Percentiles rank a stretch among this genome's conserved stretches.
phyloP scores from a whole-genome alignment of 2,113 vertebrate genomes.

The Calidris pygmaea region DNA sequence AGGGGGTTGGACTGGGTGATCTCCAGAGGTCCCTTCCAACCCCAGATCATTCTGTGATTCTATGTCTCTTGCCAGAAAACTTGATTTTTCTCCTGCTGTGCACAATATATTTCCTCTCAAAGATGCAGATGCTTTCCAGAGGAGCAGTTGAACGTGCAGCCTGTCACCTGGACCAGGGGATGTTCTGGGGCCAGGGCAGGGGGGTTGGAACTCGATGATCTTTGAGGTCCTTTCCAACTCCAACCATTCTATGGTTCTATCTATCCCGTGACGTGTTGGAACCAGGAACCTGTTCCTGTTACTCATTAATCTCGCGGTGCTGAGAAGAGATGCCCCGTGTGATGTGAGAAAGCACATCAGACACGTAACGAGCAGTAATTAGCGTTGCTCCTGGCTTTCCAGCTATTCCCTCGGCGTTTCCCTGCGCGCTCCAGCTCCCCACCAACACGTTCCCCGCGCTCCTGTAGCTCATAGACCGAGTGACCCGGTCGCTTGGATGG shows the following conservation, averaged over 20 bases:
- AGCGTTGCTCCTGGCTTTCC: background rate
- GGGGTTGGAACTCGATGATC: too few species aligned
- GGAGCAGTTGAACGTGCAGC: background rate
- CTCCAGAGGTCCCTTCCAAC: too few species aligned
- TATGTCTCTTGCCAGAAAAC: background rate
- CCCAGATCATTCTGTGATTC: too few species aligned
- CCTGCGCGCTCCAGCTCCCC: background rate
- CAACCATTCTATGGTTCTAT: background rate
- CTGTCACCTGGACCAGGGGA: background rate
- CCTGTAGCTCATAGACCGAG: background rate
- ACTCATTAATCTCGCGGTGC: background rate
- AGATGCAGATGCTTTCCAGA: background rate
- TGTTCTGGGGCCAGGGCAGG: background rate
- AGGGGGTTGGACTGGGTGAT: too few species aligned
- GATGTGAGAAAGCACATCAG: background rate
- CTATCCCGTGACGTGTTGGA: background rate
- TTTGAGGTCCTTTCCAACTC: too few species aligned
- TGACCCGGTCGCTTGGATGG: rapidly evolving
- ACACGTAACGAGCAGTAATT: background rate
- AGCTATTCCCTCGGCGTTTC: background rate
- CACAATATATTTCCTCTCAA: background rate
- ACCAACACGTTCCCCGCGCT: rapidly evolving
- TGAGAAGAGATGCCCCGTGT: background rate
- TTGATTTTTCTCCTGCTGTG: background rate
- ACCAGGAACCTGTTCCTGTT: background rate